Percentiles rank a stretch among this genome's conserved stretches.
Conservation (phyloP, 1,140 invertebrate species). For the Dendroctonus ponderosae region DNA sequence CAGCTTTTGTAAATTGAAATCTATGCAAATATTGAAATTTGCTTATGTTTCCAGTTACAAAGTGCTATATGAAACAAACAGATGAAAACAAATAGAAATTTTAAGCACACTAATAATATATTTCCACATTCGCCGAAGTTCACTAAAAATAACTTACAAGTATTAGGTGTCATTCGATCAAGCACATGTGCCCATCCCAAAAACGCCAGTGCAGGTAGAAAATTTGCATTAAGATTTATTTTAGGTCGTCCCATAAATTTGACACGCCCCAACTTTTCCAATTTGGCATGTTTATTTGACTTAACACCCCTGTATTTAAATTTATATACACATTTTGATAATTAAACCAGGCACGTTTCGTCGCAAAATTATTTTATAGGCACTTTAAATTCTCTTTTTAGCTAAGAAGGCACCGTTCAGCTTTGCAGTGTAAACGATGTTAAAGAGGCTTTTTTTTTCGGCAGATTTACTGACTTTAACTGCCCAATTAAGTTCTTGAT, state of each 20-base stretch:
- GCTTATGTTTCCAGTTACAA: too few species aligned
- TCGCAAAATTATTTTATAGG: background rate
- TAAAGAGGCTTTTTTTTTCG: too few species aligned
- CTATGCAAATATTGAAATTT: too few species aligned
- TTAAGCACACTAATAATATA: too few species aligned
- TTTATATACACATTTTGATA: constrained; percentile 33
- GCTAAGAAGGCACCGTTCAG: too few species aligned
- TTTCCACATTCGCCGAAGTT: too few species aligned
- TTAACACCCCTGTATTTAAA: constrained; percentile 31
- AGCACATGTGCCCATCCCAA: constrained; percentile 20
- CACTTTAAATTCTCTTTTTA: background rate
- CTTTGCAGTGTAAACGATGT: too few species aligned
- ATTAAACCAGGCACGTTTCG: constrained; percentile 19
- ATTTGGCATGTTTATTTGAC: constrained; percentile 34
- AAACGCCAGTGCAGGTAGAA: constrained; percentile 25
- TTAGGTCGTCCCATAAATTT: constrained; percentile 31
- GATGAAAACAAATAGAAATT: too few species aligned
- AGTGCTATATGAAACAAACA: too few species aligned
- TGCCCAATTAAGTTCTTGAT: too few species aligned
- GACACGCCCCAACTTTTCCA: constrained; percentile 34
- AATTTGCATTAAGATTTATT: constrained; percentile 34
- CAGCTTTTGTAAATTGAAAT: too few species aligned
- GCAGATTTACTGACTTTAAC: too few species aligned
- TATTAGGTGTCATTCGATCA: constrained; percentile 21
- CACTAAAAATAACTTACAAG: constrained; percentile 11